Conservation (phyloP, 2,888 invertebrate species). For the Dasysyrphus albostriatus region DNA sequence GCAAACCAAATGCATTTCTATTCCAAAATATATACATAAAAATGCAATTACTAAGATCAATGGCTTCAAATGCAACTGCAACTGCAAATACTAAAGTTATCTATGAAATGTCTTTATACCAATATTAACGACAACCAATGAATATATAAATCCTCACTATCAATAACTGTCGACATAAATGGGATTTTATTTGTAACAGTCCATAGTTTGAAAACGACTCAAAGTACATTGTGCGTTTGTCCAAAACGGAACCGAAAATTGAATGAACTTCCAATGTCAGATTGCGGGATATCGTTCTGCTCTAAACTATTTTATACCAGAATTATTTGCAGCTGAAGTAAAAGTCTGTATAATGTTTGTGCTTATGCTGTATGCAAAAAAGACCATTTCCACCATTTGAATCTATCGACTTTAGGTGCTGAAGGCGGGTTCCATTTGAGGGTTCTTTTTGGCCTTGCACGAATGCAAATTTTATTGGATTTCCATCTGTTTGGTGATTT, state of each 20-base stretch:
- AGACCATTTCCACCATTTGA: not conserved
- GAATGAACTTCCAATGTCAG: constrained; percentile 31
- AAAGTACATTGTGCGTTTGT: constrained; percentile 6
- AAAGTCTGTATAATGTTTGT: constrained; percentile 32
- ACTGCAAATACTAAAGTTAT: not conserved
- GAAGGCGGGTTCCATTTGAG: not conserved
- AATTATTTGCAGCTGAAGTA: constrained; percentile 15
- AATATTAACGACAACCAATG: not conserved
- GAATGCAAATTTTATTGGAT: constrained; percentile 55
- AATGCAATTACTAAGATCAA: not conserved
- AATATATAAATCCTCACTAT: constrained; percentile 40
- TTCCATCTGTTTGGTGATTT: constrained; percentile 43
- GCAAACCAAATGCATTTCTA: not conserved
- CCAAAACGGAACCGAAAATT: constrained; percentile 23
- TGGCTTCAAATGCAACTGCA: not conserved
- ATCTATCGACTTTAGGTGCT: not conserved
- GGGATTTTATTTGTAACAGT: constrained; percentile 24
- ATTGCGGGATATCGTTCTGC: constrained; percentile 14
- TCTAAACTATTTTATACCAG: not conserved
- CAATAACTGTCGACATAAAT: constrained; percentile 55
- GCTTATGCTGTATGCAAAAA: constrained; percentile 29
- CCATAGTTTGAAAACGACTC: not conserved
- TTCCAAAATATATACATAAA: not conserved
- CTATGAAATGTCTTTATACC: not conserved
- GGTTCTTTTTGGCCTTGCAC: constrained; percentile 35